Evolutionary conservation across 2,113 vertebrate genomes (phyloP), one percentile per base, ranked within the genome.

Genomic region (Nannobrachium achirus): DNA sequence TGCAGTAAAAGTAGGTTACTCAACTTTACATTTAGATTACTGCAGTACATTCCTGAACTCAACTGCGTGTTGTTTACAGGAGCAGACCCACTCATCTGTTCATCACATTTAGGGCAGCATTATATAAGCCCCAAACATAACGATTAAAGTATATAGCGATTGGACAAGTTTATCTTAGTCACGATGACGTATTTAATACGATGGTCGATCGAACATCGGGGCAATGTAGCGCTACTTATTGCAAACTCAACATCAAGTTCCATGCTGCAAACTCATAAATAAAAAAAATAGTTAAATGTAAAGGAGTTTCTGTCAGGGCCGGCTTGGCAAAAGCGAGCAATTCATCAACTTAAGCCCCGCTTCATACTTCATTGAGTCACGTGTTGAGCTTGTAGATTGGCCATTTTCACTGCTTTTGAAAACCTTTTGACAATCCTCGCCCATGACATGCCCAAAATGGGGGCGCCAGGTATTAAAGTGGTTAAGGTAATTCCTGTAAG

Each of bases 101-200:
- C 25, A 73, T n/a, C n/a, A n/a, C n/a, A n/a, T 67, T 63, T 66
- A 51, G n/a, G 69, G 68, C 53, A 69, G 50, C 13, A 48, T 89
- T 85, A 84, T 10, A 38, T 66, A 89, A 88, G 61, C 41, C 18
- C 18, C 57, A 56, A 58, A 33, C 25, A n/a, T n/a, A 33, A 33
- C 25, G 25, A n/a, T 33, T 33, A 5, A n/a, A 48, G 6, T n/a
- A 45, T 48, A 6, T 48, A 48, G 14, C 11, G 2, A 48, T 48
- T 48, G 45, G 25, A 3, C 25, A 33, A 33, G 25, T 33, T 33
- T 33, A 33, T 33, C 20, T 25, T n/a, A n/a, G 20, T 25, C 20
- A 25, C 20, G 20, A 25, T 25, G 20, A 25, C 20, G 1, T 1
- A 25, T 25, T 25, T 25, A 2, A 2, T 51, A 52, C 49, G 41